A percentile compares a stretch with the other conserved stretches of the same genome.
Conservation (phyloP, 2,888 invertebrate genomes). For the Nipponacmea schrenckii region DNA sequence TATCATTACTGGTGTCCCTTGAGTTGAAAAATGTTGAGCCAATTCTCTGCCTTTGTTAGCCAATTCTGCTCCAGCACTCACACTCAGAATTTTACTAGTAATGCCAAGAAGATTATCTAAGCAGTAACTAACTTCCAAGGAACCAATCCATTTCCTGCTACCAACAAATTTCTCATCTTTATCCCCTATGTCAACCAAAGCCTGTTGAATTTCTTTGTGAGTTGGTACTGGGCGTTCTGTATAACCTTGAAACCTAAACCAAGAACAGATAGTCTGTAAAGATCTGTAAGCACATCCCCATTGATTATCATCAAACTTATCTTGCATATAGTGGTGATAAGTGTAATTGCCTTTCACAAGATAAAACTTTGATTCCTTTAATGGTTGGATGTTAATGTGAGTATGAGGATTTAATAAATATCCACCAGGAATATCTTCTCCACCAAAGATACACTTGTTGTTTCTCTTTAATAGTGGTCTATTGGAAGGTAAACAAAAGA, state of each 20-base stretch:
- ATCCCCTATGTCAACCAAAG: conserved; percentile 93
- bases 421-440: conserved; percentile 65
- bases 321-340: conserved; percentile 94
- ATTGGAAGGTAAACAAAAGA: conserved; percentile 76
- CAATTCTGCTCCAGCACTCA: conserved; percentile 87
- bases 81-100: conserved; percentile 81
- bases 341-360: conserved; percentile 84
- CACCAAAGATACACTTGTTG: conserved; percentile 71
- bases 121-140: conserved; percentile 94
- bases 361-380: conserved; percentile 53
- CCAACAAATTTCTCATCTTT: conserved; percentile 88
- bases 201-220: conserved; percentile 82
- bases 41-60: conserved; percentile 82
- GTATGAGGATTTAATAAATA: conserved; percentile 81
- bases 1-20: conserved; percentile 98
- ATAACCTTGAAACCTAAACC: conserved; percentile 78
- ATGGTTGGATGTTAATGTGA: conserved; percentile 67
- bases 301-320: conserved; percentile 92
- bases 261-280: conserved; percentile 94
- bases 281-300: conserved; percentile 99
- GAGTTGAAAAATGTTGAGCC: conserved; percentile 87
- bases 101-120: conserved; percentile 79
- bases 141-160: conserved; percentile 97
- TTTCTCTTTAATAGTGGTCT: conserved; percentile 81
- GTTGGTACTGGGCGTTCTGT: conserved; percentile 77